These are phyloP conservation scores for Sylvia atricapilla DNA, from an alignment of 2,113 vertebrate species.

Conservation along the genomic window DNA sequence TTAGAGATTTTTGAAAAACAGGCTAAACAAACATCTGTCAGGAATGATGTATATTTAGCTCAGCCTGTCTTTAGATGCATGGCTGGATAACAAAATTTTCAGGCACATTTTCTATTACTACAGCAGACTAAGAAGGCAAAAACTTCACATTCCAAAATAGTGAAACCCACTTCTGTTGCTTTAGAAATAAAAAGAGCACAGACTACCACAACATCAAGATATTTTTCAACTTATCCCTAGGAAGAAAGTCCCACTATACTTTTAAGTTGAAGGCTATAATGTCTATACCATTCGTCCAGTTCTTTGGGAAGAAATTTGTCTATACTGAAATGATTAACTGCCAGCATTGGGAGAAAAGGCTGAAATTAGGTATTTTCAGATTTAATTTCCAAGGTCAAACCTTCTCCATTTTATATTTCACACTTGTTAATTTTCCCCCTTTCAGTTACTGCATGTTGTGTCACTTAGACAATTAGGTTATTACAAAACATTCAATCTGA, in stretches of 20 bases:
- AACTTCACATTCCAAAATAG: background rate
- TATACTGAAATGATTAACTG: background rate
- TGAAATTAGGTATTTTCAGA: background rate
- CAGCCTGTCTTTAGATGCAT: background rate
- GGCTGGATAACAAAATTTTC: background rate
- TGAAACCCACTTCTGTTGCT: background rate
- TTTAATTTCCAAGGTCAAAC: background rate
- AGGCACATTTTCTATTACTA: background rate
- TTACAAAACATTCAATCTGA: background rate
- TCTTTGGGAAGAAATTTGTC: background rate
- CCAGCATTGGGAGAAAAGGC: background rate
- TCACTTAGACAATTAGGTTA: background rate
- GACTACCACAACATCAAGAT: background rate
- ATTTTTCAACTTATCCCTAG: background rate
- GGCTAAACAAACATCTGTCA: constrained; percentile 36
- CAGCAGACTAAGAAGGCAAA: background rate
- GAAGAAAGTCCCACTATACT: background rate
- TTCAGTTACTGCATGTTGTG: background rate
- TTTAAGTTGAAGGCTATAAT: background rate
- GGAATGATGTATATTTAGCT: background rate
- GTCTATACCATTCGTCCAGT: background rate
- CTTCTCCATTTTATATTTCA: background rate
- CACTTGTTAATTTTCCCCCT: background rate
- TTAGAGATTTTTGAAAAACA: constrained; percentile 1
- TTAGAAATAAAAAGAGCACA: background rate